Evolutionary conservation across 2,113 vertebrate species (phyloP).

Genomic region (Sturnus vulgaris): DNA sequence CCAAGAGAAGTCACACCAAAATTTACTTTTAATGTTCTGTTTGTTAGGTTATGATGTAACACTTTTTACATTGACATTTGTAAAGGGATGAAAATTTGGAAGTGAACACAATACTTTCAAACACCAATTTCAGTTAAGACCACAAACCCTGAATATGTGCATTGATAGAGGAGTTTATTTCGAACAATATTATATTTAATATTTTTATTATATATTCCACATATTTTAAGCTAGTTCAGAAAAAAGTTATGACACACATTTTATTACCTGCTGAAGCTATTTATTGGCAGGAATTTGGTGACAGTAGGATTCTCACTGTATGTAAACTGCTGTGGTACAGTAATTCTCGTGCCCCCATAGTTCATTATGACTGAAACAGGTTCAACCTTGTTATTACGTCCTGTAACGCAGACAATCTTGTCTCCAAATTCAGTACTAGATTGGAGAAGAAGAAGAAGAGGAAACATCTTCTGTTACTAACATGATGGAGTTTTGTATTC

Average conservation of each 20-base stretch:
- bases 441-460: not conserved
- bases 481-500: not conserved
- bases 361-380: constrained; percentile 57
- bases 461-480: not conserved
- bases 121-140: not conserved
- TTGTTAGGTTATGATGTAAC: not conserved
- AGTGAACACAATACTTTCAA: not conserved
- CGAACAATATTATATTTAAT: not conserved
- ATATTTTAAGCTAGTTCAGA: not conserved
- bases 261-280: constrained; percentile 88
- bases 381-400: constrained; percentile 58
- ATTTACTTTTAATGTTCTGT: not conserved
- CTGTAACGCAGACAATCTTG: constrained; percentile 81
- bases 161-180: not conserved
- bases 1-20: not conserved
- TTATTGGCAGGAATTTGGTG: constrained; percentile 69
- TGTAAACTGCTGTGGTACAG: constrained; percentile 12
- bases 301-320: constrained; percentile 86
- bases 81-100: not conserved
- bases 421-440: constrained; percentile 79
- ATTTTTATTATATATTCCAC: not conserved
- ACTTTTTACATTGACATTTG: not conserved
- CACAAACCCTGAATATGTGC: not conserved
- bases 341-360: constrained; percentile 67
- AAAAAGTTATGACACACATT: not conserved